Percentiles rank a stretch among this genome's conserved stretches.
Conservation (phyloP, 1,140 invertebrate genomes). For the Potamilus streckersoni region DNA sequence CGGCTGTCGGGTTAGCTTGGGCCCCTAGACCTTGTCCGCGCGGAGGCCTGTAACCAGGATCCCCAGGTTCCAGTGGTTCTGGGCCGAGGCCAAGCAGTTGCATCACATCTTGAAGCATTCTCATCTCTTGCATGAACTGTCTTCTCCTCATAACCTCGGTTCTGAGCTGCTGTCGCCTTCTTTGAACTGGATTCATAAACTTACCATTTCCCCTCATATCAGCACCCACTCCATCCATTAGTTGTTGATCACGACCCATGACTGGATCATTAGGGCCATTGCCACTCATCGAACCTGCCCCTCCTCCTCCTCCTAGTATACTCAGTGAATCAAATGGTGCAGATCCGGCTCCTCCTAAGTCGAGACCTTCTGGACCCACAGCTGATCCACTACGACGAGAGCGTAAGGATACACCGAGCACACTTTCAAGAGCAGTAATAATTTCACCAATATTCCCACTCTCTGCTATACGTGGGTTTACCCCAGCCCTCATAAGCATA, state of each 20-base stretch:
- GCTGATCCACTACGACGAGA: too few species aligned
- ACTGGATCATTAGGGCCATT: not conserved
- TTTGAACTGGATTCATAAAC: too few species aligned
- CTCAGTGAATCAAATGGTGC: not conserved
- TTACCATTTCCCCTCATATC: not conserved
- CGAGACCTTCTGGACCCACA: too few species aligned
- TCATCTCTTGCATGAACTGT: conserved; percentile 23
- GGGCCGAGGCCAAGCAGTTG: conserved; percentile 20
- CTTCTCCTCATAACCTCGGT: not conserved
- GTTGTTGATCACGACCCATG: not conserved
- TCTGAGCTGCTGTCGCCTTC: too few species aligned
- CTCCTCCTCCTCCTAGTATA: not conserved
- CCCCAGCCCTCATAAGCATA: conserved; percentile 28
- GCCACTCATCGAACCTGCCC: not conserved
- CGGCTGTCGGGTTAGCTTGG: too few species aligned
- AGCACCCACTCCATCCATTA: not conserved
- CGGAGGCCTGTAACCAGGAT: conserved; percentile 28
- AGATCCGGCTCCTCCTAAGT: too few species aligned
- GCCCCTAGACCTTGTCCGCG: conserved; percentile 2
- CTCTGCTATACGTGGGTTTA: conserved; percentile 30
- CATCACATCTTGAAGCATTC: conserved; percentile 33
- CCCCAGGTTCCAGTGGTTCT: conserved; percentile 29
- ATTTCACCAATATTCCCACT: conserved; percentile 27
- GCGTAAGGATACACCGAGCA: conserved; percentile 19
- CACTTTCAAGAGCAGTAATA: conserved; percentile 21